Base-by-base conservation (phyloP, 2,888 invertebrate genomes). In the Leucoma salicis region DNA sequence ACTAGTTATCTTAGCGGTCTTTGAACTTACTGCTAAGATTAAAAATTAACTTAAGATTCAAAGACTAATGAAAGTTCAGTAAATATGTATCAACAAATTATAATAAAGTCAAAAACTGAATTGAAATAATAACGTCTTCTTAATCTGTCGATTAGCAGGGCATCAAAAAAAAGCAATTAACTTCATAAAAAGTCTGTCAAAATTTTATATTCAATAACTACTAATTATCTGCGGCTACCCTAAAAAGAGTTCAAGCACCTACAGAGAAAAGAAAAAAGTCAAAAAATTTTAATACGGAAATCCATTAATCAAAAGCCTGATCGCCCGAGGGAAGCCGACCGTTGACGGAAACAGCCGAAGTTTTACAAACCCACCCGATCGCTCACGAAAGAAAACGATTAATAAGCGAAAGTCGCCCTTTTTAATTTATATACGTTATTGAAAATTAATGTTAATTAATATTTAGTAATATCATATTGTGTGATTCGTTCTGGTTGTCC, bases 271-370 rank as follows among this genome's bases (percentile, higher is more conserved):
- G 54, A 59, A 63, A 52, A 63, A 64, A 66, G 63, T 55, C 44
- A 62, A 50, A 63, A 65, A 65, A 62, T 70, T 73, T 73, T 64
- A 69, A 66, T 70, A 68, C 65, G 62, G 68, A 74, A 75, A 69
- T 65, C 73, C 79, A 82, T 81, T 79, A 79, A 80, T 82, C 80
- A 82, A 74, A 31, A 63, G 54, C 56, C 50, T 61, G 56, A 63
- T 51, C 60, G 76, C 79, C 75, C 46, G 65, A 60, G 70, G 78
- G 70, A 64, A 49, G 42, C 42, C 52, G 52, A 42, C 31, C 39
- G 33, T 14, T 51, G 51, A 31, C 56, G 59, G 45, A 63, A 54
- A 46, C 46, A 37, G 49, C 51, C 58, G 58, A 59, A 43, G 49
- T 53, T 53, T 49, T 52, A 50, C 66, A 61, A 68, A 50, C 50